phyloP scores from a whole-genome alignment of 2,888 invertebrate species.

The Dynastes maya region DNA sequence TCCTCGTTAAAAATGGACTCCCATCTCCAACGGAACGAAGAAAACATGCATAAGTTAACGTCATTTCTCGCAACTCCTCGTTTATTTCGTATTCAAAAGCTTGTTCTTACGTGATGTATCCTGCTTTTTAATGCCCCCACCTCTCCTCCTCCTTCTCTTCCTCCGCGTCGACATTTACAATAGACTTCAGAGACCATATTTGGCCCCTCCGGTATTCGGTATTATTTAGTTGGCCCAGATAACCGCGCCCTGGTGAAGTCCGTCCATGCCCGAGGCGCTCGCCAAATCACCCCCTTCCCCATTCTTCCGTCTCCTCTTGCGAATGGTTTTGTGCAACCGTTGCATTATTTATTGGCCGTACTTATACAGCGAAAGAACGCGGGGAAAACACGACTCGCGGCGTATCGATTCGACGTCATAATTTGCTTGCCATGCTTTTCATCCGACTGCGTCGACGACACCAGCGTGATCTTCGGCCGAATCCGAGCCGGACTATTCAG shows the following conservation, averaged over 20 bases:
- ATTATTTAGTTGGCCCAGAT: conserved; percentile 3
- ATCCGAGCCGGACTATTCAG: conserved; percentile 9
- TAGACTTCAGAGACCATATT: conserved; percentile 8
- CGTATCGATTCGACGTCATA: conserved; percentile 25
- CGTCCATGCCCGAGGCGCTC: conserved; percentile 1
- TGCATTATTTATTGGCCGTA: conserved; percentile 38
- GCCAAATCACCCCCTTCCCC: conserved; percentile 30
- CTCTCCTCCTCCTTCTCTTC: not conserved
- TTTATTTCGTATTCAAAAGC: conserved; percentile 17
- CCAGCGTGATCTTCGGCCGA: conserved; percentile 11
- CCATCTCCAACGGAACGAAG: not conserved
- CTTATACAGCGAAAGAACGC: not conserved
- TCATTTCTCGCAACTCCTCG: not conserved
- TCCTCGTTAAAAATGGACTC: not conserved
- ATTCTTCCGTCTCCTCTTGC: conserved; percentile 17
- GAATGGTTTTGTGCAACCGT: conserved; percentile 36
- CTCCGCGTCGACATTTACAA: not conserved
- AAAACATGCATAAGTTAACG: conserved; percentile 19
- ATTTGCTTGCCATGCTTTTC: conserved; percentile 33
- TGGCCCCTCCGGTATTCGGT: not conserved
- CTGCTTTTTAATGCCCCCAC: conserved; percentile 2
- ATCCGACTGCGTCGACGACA: not conserved
- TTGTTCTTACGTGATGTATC: conserved; percentile 33
- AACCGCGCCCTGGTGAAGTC: not conserved
- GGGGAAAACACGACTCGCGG: conserved; percentile 6